These are phyloP conservation scores for Enteromius radiatus DNA, from an alignment of 2,797 vertebrate species.

Conservation along the genomic window DNA sequence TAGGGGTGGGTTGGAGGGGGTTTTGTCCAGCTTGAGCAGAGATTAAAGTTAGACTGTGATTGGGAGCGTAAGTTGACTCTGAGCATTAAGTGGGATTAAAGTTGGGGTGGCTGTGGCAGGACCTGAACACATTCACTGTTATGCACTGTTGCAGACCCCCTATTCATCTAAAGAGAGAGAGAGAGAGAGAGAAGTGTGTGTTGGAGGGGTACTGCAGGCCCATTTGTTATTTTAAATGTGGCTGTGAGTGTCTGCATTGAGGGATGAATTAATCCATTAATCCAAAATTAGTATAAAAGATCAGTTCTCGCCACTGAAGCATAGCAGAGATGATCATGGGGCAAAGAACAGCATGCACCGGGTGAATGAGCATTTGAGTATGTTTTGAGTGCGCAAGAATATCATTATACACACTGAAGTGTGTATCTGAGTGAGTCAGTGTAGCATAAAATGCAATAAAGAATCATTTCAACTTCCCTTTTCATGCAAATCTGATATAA, in stretches of 20 bases:
- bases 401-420: slow-evolving; percentile 29
- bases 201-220: slow-evolving; percentile 23
- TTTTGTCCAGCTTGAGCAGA: slow-evolving; percentile 91
- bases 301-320: slow-evolving; percentile 90
- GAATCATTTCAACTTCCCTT: background rate
- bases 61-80: slow-evolving; percentile 99
- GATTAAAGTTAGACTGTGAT: slow-evolving; percentile 99
- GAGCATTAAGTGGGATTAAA: slow-evolving; percentile 99
- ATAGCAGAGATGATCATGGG: slow-evolving; percentile 86
- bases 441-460: background rate
- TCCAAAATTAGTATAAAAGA: slow-evolving; percentile 99
- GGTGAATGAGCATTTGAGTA: slow-evolving; percentile 35
- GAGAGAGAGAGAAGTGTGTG: slow-evolving; percentile 42
- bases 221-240: slow-evolving; percentile 61
- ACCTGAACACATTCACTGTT: slow-evolving; percentile 90
- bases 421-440: slow-evolving; percentile 37
- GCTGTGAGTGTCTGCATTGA: slow-evolving; percentile 51
- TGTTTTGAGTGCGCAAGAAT: slow-evolving; percentile 31
- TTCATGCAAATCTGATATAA: background rate
- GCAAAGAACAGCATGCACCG: slow-evolving; percentile 58
- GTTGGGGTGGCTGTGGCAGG: slow-evolving; percentile 95
- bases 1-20: slow-evolving; percentile 51
- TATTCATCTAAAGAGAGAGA: slow-evolving; percentile 65
- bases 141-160: slow-evolving; percentile 92
- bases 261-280: slow-evolving; percentile 83